Conservation (phyloP, 2,888 invertebrate species). For the Ditula angustiorana region DNA sequence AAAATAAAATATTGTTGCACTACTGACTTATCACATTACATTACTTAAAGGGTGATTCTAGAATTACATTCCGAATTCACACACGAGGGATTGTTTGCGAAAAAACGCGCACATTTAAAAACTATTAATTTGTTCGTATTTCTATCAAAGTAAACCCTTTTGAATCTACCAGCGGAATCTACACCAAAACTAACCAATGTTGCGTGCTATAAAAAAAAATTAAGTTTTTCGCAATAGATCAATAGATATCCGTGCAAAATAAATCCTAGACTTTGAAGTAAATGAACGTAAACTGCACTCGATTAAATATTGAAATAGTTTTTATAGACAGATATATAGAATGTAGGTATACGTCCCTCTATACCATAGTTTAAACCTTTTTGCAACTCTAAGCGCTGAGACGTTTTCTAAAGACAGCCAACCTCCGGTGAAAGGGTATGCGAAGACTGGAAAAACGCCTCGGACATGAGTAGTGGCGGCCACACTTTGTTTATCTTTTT, state of each 20-base stretch:
- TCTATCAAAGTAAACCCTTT: too few relatives aligned
- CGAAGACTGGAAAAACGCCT: conserved; percentile 55
- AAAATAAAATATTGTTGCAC: neutral
- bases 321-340: neutral
- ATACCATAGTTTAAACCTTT: neutral
- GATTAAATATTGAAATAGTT: too few relatives aligned
- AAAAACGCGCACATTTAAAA: neutral
- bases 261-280: too few relatives aligned
- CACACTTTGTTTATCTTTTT: conserved; percentile 40
- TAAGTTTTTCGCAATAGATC: too few relatives aligned
- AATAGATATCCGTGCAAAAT: too few relatives aligned
- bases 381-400: neutral
- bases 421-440: conserved; percentile 59
- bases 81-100: conserved; percentile 1
- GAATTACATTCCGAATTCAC: conserved; percentile 21
- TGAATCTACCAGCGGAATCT: too few relatives aligned
- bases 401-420: conserved; percentile 48
- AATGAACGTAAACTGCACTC: too few relatives aligned
- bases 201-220: too few relatives aligned
- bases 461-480: conserved; percentile 45
- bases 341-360: neutral
- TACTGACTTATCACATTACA: conserved; percentile 13
- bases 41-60: conserved; percentile 18
- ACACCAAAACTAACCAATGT: too few relatives aligned
- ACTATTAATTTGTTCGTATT: too few relatives aligned